Evolutionary conservation across 2,113 vertebrate genomes (phyloP), one percentile per base, ranked within the genome.

Genomic region (Lepus americanus): DNA sequence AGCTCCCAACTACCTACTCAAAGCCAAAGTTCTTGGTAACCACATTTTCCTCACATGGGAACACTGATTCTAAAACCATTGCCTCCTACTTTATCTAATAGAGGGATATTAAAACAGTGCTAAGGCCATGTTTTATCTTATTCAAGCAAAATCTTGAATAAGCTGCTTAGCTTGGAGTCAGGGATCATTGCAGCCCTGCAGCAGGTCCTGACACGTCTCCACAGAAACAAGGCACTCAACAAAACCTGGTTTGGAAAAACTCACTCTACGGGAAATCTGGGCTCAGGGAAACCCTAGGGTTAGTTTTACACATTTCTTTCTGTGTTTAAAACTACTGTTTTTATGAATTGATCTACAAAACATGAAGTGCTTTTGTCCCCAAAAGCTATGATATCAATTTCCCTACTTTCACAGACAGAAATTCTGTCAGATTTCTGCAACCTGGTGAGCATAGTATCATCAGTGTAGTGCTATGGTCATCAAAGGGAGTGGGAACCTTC

Each of bases 291-390:
- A 76, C 17, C 13, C 31, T 17, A 16, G n/a, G 22, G 6, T 25
- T 16, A 80, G 16, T 20, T 80, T 74, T 90, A 20, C 2, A 85
- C 51, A 78, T 49, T 33, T 90, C 61, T 64, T 86, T 67, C 23
- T 93, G 63, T 90, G 20, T 23, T 85, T 84, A 79, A 72, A 96
- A 63, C 36, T 70, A 25, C 4, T n/a, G 67, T 73, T 70, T 44
- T 3, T 3, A 80, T 87, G 10, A 69, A 69, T n/a, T 61, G 25
- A 90, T 92, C 64, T 92, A 31, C 19, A 78, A 94, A 92, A 86
- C 10, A 23, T 84, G 53, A 96, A 81, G 9, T 31, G 59, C 19
- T 82, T 64, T 59, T 78, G 9, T 61, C 20, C n/a, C 13, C 14
- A 23, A 70, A 78, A 86, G 16, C 27, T 25, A 64, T 74, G 7